These are phyloP conservation scores for Phyllostomus hastatus DNA, from an alignment of 2,113 vertebrate species.

Conservation along the genomic window DNA sequence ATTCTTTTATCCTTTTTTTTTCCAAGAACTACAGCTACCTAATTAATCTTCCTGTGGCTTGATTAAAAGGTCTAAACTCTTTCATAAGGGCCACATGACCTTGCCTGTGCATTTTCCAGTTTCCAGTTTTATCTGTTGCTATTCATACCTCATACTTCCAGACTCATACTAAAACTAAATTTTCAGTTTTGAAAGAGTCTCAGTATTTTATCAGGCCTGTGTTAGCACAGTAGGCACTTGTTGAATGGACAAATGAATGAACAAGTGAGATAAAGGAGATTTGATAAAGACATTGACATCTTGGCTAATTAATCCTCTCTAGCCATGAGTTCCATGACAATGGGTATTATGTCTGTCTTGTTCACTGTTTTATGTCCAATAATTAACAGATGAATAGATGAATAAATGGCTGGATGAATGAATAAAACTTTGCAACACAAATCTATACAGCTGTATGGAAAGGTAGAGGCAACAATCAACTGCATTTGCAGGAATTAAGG, in stretches of 20 bases:
- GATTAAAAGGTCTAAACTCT: neutral
- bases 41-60: neutral
- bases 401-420: neutral
- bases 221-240: neutral
- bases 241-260: neutral
- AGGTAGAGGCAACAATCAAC: neutral
- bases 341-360: neutral
- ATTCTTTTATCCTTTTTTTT: no score
- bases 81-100: neutral
- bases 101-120: neutral
- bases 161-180: neutral
- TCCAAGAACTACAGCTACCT: neutral
- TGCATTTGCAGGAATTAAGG: neutral
- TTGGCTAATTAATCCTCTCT: neutral
- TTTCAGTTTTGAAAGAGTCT: neutral
- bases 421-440: neutral
- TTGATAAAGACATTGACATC: neutral
- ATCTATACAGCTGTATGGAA: neutral
- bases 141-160: neutral
- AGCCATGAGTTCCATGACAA: neutral
- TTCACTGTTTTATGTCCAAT: neutral
- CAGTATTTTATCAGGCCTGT: neutral
- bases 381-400: neutral
- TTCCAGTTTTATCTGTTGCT: neutral
- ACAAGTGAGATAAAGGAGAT: neutral